These are phyloP conservation scores for Cephonodes hylas DNA, from an alignment of 2,888 invertebrate species.

Conservation along the genomic window DNA sequence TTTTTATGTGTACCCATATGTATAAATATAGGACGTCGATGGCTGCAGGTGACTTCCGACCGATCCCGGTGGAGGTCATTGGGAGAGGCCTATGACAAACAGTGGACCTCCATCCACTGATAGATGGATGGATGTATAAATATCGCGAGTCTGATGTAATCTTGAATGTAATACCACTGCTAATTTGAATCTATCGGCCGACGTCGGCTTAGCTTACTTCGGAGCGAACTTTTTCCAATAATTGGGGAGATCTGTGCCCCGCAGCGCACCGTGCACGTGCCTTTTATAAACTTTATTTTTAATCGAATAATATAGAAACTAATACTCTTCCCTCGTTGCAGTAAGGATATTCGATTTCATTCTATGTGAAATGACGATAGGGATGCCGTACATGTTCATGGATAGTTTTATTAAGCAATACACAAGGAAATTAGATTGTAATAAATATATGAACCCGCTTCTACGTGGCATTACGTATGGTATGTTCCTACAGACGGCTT, in stretches of 20 bases:
- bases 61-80: too few species aligned
- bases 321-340: constrained; percentile 34
- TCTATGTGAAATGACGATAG: constrained; percentile 44
- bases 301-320: background rate
- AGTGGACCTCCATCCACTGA: too few species aligned
- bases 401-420: constrained; percentile 65
- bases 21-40: too few species aligned
- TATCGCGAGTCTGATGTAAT: too few species aligned
- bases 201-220: background rate
- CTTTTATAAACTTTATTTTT: background rate
- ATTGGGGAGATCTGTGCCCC: background rate
- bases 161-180: background rate
- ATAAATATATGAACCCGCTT: constrained; percentile 51
- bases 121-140: too few species aligned
- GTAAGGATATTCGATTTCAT: constrained; percentile 53
- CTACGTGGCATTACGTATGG: constrained; percentile 55
- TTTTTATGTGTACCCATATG: too few species aligned
- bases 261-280: background rate
- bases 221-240: background rate
- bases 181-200: background rate
- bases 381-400: constrained; percentile 63
- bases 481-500: constrained; percentile 48
- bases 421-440: constrained; percentile 50
- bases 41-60: too few species aligned
- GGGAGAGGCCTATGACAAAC: too few species aligned